Evolutionary conservation across 1,140 invertebrate genomes (phyloP), one percentile per base, ranked within the genome.

Genomic region (Calosoma granatense): DNA sequence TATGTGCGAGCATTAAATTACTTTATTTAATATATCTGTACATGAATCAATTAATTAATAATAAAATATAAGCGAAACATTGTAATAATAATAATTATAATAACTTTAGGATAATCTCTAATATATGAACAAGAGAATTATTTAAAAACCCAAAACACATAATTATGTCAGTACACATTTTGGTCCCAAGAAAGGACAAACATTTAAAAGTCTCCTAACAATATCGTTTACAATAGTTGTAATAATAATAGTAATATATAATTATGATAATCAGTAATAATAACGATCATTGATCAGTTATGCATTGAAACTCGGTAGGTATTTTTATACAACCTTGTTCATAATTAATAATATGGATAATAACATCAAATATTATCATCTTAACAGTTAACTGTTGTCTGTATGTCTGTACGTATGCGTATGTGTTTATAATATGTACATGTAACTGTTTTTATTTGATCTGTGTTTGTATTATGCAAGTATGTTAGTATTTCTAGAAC

Each of bases 311-410:
- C 41, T 12, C 9, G 41, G 17, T 47, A 47, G 15, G 9, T 12
- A 47, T 47, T 9, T 36, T 9, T 47, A 47, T 47, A 47, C 41
- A 47, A 47, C 17, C 41, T 47, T 17, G 15, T 47, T 47, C 9
- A 47, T 12, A 12, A 47, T 12, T 47, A 47, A n/a, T n/a, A n/a
- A n/a, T 30, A 30, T 30, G 26, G 14, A 30, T 47, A 9, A 47
- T 47, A 47, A 47, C 41, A 47, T 47, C 41, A 47, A 47, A 47
- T 47, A n/a, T n/a, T n/a, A n/a, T n/a, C n/a, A 47, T 47, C 41
- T 47, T 47, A 47, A 47, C 41, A 47, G 26, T 30, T 30, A 30
- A 30, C 14, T 30, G 14, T 30, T 30, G 14, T 30, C 14, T 30
- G 14, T 30, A 30, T n/a, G n/a, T n/a, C n/a, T n/a, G n/a, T n/a